These are phyloP conservation scores for Peromyscus eremicus DNA, from an alignment of 2,797 vertebrate genomes.

Conservation along the genomic window DNA sequence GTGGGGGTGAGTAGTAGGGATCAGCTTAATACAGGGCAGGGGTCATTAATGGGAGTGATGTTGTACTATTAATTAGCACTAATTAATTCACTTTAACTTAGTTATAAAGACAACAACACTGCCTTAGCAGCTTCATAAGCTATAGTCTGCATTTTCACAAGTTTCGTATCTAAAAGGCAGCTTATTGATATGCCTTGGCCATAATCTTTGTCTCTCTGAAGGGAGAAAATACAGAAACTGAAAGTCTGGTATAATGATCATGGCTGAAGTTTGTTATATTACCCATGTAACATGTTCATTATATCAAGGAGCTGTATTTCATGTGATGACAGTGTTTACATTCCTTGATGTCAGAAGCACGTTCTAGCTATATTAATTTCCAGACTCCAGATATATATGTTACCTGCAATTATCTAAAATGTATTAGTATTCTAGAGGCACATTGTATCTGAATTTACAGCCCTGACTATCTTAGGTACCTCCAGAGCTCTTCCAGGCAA, in stretches of 20 bases:
- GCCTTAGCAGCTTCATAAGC: background rate
- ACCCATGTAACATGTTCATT: conserved; percentile 1
- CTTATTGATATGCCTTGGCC: background rate
- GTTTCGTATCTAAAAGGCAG: background rate
- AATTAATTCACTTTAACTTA: conserved; percentile 25
- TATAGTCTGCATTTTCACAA: background rate
- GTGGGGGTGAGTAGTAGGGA: background rate
- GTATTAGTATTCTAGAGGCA: background rate
- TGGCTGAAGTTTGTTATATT: background rate
- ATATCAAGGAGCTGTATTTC: conserved; percentile 9
- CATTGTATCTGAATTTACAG: conserved; percentile 51
- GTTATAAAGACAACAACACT: background rate
- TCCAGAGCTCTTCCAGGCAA: conserved; percentile 42
- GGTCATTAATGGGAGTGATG: background rate
- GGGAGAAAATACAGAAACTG: background rate
- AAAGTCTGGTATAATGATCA: background rate
- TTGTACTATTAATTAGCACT: background rate
- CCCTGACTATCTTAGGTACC: background rate
- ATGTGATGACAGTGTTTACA: background rate
- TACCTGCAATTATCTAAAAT: conserved; percentile 48
- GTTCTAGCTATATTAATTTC: background rate
- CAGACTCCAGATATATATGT: background rate
- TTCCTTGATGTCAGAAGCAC: conserved; percentile 26
- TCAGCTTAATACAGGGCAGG: background rate
- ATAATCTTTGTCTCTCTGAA: background rate